Percentiles rank a stretch among this genome's conserved stretches.
Evolutionary conservation across 2,113 vertebrate species (phyloP).

Genomic region (Antigone vipio): DNA sequence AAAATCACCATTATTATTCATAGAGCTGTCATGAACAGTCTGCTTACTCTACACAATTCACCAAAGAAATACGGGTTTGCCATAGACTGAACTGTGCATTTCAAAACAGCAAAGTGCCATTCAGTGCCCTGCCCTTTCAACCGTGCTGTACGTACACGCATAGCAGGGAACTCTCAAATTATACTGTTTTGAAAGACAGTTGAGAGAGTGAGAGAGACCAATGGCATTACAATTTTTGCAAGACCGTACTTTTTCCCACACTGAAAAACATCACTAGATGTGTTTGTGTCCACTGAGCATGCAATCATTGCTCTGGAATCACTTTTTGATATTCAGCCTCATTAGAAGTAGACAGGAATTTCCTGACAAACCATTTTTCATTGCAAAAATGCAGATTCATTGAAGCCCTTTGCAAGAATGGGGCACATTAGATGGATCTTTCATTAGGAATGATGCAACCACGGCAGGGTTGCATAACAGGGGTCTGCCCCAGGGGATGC

Average conservation of each 20-base stretch:
- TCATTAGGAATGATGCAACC: not conserved
- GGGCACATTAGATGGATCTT: not conserved
- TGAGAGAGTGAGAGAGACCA: not conserved
- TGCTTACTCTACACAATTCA: constrained; percentile 31
- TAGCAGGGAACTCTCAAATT: not conserved
- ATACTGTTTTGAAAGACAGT: not conserved
- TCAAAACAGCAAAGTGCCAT: not conserved
- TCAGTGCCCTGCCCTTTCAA: not conserved
- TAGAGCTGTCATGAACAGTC: constrained; percentile 25
- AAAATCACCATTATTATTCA: constrained; percentile 52
- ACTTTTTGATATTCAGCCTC: not conserved
- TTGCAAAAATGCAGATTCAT: not conserved
- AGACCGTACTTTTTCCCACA: not conserved
- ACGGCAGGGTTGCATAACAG: not conserved
- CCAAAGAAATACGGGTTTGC: not conserved
- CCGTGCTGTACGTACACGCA: accelerated
- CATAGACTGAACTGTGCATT: not conserved
- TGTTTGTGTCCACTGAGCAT: not conserved
- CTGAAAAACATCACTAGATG: not conserved
- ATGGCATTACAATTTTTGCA: not conserved
- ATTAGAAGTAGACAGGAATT: not conserved
- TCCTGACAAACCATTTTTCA: not conserved
- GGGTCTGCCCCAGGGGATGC: not conserved
- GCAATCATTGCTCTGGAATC: not conserved
- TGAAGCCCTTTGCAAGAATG: not conserved